Percentiles rank a stretch among this genome's conserved stretches.
phyloP scores from a whole-genome alignment of 2,888 invertebrate genomes.

The Polydrusus cervinus region DNA sequence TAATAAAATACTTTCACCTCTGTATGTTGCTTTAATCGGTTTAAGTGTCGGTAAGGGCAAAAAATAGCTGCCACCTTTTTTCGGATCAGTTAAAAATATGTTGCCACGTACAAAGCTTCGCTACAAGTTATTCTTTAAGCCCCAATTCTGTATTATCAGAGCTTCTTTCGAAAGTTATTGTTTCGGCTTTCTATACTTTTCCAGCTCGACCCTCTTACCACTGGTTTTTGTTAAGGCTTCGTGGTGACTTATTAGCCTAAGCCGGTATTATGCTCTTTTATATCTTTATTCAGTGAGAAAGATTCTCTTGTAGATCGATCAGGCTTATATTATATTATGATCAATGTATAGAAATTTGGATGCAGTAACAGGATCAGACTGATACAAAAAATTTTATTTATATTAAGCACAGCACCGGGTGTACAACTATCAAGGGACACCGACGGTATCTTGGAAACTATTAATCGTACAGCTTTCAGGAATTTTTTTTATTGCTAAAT shows the following conservation, averaged over 20 bases:
- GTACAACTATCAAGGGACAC: no score
- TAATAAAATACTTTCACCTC: neutral
- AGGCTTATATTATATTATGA: neutral
- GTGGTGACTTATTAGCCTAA: conserved; percentile 37
- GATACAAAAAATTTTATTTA: no score
- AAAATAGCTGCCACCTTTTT: no score
- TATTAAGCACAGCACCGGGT: no score
- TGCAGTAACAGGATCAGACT: no score
- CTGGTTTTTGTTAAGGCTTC: conserved; percentile 40
- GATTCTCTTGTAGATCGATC: neutral
- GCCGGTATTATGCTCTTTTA: conserved; percentile 33
- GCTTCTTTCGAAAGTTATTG: conserved; percentile 3
- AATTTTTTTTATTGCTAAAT: no score
- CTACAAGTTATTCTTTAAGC: conserved; percentile 8
- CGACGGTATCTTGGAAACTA: no score
- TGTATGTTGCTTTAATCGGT: neutral
- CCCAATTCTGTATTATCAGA: neutral
- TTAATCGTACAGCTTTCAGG: no score
- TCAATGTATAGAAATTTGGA: neutral
- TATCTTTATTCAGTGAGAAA: conserved; percentile 36
- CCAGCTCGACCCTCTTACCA: conserved; percentile 25
- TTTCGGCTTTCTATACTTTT: conserved; percentile 29
- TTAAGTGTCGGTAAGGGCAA: no score
- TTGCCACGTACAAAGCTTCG: neutral
- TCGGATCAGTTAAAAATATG: neutral